Evolutionary conservation across 2,888 invertebrate species (phyloP).

Genomic region (Poecilus cupreus): DNA sequence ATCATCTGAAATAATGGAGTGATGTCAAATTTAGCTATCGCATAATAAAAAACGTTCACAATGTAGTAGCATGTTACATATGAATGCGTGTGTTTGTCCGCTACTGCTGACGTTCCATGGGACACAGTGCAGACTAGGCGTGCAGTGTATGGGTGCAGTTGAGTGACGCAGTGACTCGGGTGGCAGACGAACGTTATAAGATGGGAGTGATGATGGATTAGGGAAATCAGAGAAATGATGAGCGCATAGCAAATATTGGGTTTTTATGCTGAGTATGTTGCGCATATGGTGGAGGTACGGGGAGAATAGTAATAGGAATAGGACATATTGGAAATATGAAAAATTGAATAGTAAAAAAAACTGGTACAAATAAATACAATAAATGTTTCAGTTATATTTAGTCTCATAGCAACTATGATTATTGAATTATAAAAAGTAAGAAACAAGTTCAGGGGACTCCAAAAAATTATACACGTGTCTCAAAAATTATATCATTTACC

Average conservation of each 20-base stretch:
- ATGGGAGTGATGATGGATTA: constrained; percentile 44
- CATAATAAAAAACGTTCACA: constrained; percentile 50
- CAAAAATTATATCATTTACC: too few relatives aligned
- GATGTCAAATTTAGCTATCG: constrained; percentile 55
- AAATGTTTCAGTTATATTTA: too few relatives aligned
- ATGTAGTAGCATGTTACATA: constrained; percentile 23
- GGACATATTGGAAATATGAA: too few relatives aligned
- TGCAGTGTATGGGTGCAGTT: background rate
- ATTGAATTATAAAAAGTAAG: too few relatives aligned
- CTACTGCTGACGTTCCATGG: too few relatives aligned
- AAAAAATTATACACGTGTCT: too few relatives aligned
- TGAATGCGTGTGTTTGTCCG: constrained; percentile 30
- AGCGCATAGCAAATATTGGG: background rate
- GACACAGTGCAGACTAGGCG: too few relatives aligned
- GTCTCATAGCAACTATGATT: too few relatives aligned
- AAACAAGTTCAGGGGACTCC: too few relatives aligned
- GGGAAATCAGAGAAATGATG: constrained; percentile 29
- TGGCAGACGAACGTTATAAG: constrained; percentile 1
- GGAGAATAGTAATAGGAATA: too few relatives aligned
- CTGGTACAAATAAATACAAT: too few relatives aligned
- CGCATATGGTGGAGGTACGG: background rate
- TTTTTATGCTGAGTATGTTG: background rate
- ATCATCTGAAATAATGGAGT: constrained; percentile 55
- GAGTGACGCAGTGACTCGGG: background rate
- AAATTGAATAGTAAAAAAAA: too few relatives aligned